Percentiles rank a stretch among this genome's conserved stretches.
phyloP scores from a whole-genome alignment of 1,140 invertebrate species.

The Drosophila burlai region DNA sequence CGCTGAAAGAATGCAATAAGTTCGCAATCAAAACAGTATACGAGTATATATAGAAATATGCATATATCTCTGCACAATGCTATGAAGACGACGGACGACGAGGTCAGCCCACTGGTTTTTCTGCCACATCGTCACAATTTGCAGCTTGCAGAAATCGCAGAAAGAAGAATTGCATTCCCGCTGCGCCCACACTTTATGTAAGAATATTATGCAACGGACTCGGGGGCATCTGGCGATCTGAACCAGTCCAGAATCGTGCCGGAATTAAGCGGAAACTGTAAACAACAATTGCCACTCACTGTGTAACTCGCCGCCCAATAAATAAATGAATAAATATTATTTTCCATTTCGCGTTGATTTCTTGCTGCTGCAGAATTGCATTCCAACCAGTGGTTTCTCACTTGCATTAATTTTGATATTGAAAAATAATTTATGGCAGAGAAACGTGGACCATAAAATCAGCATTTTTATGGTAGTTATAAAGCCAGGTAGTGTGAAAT shows the following conservation, averaged over 20 bases:
- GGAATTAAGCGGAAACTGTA: slow-evolving; percentile 30
- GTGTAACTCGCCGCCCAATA: slow-evolving; percentile 1
- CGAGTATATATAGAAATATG: not conserved
- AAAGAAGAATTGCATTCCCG: slow-evolving; percentile 11
- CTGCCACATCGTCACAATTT: slow-evolving; percentile 15
- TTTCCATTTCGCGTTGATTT: not conserved
- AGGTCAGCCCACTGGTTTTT: slow-evolving; percentile 18
- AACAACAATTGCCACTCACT: slow-evolving; percentile 32
- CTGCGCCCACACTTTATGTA: slow-evolving; percentile 26
- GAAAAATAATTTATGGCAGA: slow-evolving; percentile 9
- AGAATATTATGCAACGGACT: slow-evolving; percentile 31
- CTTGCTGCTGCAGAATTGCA: slow-evolving; percentile 5
- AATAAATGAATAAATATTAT: not conserved
- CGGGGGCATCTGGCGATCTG: slow-evolving; percentile 23
- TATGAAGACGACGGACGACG: slow-evolving; percentile 22
- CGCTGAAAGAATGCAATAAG: slow-evolving; percentile 40
- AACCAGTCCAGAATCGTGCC: slow-evolving; percentile 40
- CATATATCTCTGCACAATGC: not conserved
- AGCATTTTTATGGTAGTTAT: slow-evolving; percentile 8
- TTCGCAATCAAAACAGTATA: slow-evolving; percentile 23
- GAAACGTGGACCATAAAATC: slow-evolving; percentile 12
- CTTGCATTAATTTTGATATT: not conserved
- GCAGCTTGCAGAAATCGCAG: slow-evolving; percentile 1
- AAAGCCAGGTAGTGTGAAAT: slow-evolving; percentile 1
- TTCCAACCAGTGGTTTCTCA: slow-evolving; percentile 1